Conservation (phyloP, 2,888 invertebrate species). For the Stenoptilia bipunctidactyla region DNA sequence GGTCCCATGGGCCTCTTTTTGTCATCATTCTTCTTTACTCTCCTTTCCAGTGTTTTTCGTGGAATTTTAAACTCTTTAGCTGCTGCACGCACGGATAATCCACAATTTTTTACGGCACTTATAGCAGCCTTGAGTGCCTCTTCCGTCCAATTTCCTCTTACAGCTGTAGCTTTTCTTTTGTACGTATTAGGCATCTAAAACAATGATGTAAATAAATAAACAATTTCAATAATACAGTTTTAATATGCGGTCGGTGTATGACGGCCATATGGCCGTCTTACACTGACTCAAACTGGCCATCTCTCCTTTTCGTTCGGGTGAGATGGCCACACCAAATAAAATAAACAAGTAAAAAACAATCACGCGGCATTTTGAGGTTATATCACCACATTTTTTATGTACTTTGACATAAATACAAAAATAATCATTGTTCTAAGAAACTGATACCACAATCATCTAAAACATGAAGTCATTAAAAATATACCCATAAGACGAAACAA, state of each 20-base stretch:
- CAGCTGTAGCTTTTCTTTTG: constrained; percentile 7
- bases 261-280: constrained; percentile 7
- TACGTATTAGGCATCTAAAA: constrained; percentile 8
- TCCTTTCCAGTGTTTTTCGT: neutral
- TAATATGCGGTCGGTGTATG: constrained; percentile 4
- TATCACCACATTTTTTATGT: neutral
- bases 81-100: constrained; percentile 8
- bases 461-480: constrained; percentile 2
- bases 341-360: constrained; percentile 4
- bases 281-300: constrained; percentile 7
- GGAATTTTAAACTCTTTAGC: constrained; percentile 5
- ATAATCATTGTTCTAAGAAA: constrained; percentile 2
- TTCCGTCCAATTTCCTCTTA: constrained; percentile 5
- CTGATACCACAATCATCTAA: constrained; percentile 2
- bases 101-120: constrained; percentile 8
- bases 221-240: constrained; percentile 1
- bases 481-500: constrained; percentile 1
- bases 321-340: constrained; percentile 5
- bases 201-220: constrained; percentile 4
- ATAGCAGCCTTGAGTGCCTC: constrained; percentile 7
- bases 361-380: constrained; percentile 2
- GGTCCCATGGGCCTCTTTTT: neutral
- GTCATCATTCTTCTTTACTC: neutral
- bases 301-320: constrained; percentile 6
- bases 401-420: constrained; percentile 1